Conservation (phyloP, 1,140 invertebrate species). For the Neocloeon triangulifer region DNA sequence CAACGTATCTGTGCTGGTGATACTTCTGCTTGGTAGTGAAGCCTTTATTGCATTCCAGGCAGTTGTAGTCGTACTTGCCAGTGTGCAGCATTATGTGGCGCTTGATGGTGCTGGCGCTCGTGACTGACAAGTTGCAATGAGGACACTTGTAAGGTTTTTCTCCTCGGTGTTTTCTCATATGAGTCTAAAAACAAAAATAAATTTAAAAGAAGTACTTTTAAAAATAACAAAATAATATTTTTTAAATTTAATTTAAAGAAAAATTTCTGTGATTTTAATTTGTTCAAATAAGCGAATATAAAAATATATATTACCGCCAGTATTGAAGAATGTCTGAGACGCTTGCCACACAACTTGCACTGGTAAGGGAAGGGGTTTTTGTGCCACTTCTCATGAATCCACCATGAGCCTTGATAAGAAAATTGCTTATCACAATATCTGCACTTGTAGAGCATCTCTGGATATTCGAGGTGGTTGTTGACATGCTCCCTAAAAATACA, state of each 20-base stretch:
- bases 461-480: too few species aligned
- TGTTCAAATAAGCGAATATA: too few species aligned
- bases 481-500: background rate
- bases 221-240: too few species aligned
- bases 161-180: constrained; percentile 9
- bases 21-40: constrained; percentile 10
- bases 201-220: too few species aligned
- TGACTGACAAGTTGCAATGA: constrained; percentile 8
- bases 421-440: constrained; percentile 11
- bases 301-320: too few species aligned
- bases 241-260: too few species aligned
- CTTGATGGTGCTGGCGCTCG: constrained; percentile 9
- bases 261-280: too few species aligned
- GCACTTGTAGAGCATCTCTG: constrained; percentile 11
- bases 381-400: constrained; percentile 12
- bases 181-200: too few species aligned
- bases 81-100: constrained; percentile 11
- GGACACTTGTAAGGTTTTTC: constrained; percentile 10
- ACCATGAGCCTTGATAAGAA: constrained; percentile 10
- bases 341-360: constrained; percentile 11
- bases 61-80: constrained; percentile 10
- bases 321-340: constrained; percentile 10
- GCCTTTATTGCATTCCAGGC: constrained; percentile 9
- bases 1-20: constrained; percentile 8
- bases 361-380: constrained; percentile 12